Evolutionary conservation across 2,113 vertebrate genomes (phyloP).

Genomic region (Leptosomus discolor): DNA sequence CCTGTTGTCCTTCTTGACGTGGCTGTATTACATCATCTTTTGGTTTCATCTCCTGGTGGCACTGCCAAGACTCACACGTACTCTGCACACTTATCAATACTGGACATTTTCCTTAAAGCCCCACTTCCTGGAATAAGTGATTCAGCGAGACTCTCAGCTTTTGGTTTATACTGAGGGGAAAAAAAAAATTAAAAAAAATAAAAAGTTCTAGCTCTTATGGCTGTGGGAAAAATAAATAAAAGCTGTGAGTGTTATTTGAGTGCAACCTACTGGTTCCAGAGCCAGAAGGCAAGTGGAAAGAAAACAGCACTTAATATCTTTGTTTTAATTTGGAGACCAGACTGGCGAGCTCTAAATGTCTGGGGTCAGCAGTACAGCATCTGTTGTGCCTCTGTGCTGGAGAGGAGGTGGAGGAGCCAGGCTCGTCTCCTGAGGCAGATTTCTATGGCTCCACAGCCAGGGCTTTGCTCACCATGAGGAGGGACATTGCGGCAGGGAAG

Average conservation of each 20-base stretch:
- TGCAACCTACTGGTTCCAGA: slow-evolving; percentile 4
- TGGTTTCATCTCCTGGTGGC: background rate
- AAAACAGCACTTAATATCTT: slow-evolving; percentile 14
- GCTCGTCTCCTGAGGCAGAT: background rate
- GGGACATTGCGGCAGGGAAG: background rate
- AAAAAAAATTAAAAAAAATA: no score
- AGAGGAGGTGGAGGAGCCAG: background rate
- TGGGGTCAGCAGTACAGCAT: background rate
- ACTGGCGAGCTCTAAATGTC: background rate
- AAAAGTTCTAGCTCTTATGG: background rate
- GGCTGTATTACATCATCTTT: background rate
- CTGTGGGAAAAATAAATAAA: slow-evolving; percentile 16
- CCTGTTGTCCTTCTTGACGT: rapidly evolving
- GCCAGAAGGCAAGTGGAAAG: slow-evolving; percentile 32
- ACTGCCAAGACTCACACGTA: background rate
- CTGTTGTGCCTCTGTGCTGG: background rate
- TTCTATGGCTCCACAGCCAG: background rate
- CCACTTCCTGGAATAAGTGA: background rate
- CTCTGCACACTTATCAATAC: background rate
- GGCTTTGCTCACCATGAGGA: background rate
- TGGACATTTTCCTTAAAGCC: background rate
- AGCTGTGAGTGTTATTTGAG: slow-evolving; percentile 14
- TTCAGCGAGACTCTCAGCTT: slow-evolving; percentile 1
- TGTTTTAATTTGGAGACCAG: background rate
- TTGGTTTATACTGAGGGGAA: background rate